phyloP scores from a whole-genome alignment of 2,888 invertebrate genomes.

The Hydroisotoma schaefferi region DNA sequence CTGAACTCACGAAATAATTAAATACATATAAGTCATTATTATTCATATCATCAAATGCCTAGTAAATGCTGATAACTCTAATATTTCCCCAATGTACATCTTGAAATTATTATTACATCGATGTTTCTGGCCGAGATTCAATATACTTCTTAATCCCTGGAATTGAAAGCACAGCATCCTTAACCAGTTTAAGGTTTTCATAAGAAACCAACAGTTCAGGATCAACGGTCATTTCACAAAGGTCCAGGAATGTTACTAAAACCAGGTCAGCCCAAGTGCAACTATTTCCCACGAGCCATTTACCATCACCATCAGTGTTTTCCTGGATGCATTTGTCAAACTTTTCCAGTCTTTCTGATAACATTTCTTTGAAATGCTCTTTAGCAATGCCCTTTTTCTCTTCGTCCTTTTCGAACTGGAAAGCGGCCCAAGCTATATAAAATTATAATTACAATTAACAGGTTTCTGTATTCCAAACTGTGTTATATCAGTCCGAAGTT shows the following conservation, averaged over 20 bases:
- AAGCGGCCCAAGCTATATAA: background rate
- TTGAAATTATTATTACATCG: background rate
- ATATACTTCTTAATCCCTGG: constrained; percentile 23
- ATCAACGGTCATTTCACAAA: constrained; percentile 5
- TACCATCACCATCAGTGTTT: constrained; percentile 13
- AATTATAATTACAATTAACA: constrained; percentile 2
- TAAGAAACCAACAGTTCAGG: constrained; percentile 10
- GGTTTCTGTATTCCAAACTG: too few relatives aligned
- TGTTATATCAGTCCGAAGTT: too few relatives aligned
- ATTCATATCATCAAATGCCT: too few relatives aligned
- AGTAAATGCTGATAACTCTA: too few relatives aligned
- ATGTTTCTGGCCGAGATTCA: constrained; percentile 16
- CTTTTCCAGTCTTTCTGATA: constrained; percentile 4
- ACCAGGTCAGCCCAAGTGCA: constrained; percentile 26
- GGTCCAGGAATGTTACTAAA: constrained; percentile 2
- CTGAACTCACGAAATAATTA: too few relatives aligned
- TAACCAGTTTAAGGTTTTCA: constrained; percentile 9
- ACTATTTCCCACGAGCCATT: constrained; percentile 8
- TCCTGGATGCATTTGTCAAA: constrained; percentile 18
- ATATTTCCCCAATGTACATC: too few relatives aligned
- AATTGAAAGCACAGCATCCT: constrained; percentile 17
- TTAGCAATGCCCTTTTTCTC: constrained; percentile 8
- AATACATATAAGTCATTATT: too few relatives aligned
- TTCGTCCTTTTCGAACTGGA: constrained; percentile 1
- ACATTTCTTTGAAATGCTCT: background rate